Base-by-base conservation (phyloP, 1,140 invertebrate genomes). In the Coelopa frigida region DNA sequence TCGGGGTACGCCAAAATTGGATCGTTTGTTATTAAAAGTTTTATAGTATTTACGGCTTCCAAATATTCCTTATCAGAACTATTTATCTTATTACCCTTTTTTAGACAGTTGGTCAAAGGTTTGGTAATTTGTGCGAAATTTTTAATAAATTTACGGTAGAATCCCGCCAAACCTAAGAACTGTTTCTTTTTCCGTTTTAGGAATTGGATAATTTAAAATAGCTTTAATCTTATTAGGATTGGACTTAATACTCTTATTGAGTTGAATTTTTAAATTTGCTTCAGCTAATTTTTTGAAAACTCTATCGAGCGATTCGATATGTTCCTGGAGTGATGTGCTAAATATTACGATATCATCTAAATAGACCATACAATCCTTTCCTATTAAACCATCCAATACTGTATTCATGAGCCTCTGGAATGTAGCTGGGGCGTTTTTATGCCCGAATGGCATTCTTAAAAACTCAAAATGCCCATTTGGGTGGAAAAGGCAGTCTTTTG, bases 401-500 rank as follows among this genome's bases (percentile, higher is more conserved):
- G 40, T 36, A 23, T 70, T 59, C 58, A 75, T 72, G 11, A 67
- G 36, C n/a, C 66, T 42, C 50, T 75, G 70, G 48, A 75, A 75
- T 7, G 71, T 72, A 0, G 60, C 56, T 3, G 72, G 69, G 0
- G 66, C 64, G 35, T 70, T 71, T 38, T 62, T 62, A 1, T 73
- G 42, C 1, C 72, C 71, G 49, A 71, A 73, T 2, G 70, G 68
- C 66, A 74, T 70, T 35, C 68, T 33, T 5, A 51, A 32, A 41
- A 70, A 75, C 44, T 68, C 60, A 33, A 61, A 70, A 51, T 69
- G 60, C 0, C 63, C 69, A 33, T 56, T 31, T 58, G 39, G 20
- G 53, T 56, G 5, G 50, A 52, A 54, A 78, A 77, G 0, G 72
- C 73, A 0, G 74, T 78, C 59, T 75, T 77, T 7, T 61, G 61